Evolutionary conservation across 2,797 vertebrate genomes (phyloP), one percentile per base, ranked within the genome.

Genomic region (Myotis planiceps): DNA sequence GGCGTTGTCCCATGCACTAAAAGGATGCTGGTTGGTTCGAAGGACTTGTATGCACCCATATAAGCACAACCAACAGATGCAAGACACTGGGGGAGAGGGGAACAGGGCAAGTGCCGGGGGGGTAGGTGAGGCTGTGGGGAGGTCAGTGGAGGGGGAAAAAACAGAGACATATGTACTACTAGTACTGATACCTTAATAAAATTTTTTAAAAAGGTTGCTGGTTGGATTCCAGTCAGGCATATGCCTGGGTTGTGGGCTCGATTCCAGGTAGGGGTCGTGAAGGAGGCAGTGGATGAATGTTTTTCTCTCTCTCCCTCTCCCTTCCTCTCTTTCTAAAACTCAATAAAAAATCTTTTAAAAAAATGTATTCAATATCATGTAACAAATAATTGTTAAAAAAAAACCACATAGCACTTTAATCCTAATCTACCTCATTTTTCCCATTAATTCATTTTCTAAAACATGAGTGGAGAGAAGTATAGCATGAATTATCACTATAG

Each of bases 371-470:
- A 68, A 18, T 32, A 3, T 66, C 79, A 60, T 27, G 37, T 10
- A 80, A 51, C 51, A 75, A 92, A 82, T 58, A 42, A 39, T 74
- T 45, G 45, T 53, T 47, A 42, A 65, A 71, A 66, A 71, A 65
- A 80, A 13, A 45, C 8, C 42, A 45, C 12, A 45, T 13, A 86
- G 19, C 18, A 66, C 79, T 45, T 21, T 86, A 78, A 65, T 10
- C 21, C 15, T 60, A 45, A 23, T 45, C 25, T 65, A 12, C 55
- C 37, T 66, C 34, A 14, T 94, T 81, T 45, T 42, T 37, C 66
- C 34, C 18, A 75, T 60, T 58, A 42, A 37, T 39, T 96, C 55
- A 49, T 85, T 78, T 95, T 75, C 55, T 14, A 88, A 84, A 92
- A 85, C 23, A 42, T 19, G 47, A 85, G 29, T 32, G 6, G 51